Evolutionary conservation across 2,797 vertebrate genomes (phyloP).

Genomic region (Oreortyx pictus): DNA sequence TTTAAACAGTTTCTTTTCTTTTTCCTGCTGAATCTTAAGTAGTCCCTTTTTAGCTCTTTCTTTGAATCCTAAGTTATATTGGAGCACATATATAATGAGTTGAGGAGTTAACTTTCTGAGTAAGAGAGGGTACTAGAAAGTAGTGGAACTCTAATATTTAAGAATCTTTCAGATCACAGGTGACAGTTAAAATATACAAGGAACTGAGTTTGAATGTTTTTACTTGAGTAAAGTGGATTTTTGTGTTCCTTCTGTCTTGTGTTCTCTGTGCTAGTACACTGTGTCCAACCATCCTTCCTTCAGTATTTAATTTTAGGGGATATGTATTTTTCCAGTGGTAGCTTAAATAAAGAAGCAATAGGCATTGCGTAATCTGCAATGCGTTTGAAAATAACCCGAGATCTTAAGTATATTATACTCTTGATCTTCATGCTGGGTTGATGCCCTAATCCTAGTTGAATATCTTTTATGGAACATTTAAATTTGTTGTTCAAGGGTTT

Average conservation of each 20-base stretch:
- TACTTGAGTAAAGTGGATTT: slow-evolving; percentile 84
- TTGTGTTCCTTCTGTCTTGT: slow-evolving; percentile 85
- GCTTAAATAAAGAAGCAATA: slow-evolving; percentile 14
- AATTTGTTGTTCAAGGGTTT: slow-evolving; percentile 26
- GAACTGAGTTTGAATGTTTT: slow-evolving; percentile 71
- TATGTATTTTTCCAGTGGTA: slow-evolving; percentile 57
- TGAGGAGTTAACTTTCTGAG: background rate
- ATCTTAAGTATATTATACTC: slow-evolving; percentile 48
- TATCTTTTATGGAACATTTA: slow-evolving; percentile 25
- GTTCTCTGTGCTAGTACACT: slow-evolving; percentile 81
- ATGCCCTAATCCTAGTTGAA: slow-evolving; percentile 22
- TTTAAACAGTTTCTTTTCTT: slow-evolving; percentile 24
- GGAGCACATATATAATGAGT: background rate
- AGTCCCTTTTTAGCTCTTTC: background rate
- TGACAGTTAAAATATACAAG: slow-evolving; percentile 62
- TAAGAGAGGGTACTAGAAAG: background rate
- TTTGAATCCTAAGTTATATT: background rate
- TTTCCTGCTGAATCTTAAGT: background rate
- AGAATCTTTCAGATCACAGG: slow-evolving; percentile 16
- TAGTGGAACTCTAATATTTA: slow-evolving; percentile 34
- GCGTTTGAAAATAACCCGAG: slow-evolving; percentile 49
- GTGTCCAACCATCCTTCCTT: slow-evolving; percentile 85
- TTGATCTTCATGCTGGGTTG: slow-evolving; percentile 37
- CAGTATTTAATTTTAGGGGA: slow-evolving; percentile 70
- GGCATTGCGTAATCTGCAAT: background rate